Base-by-base conservation (phyloP, 2,797 vertebrate genomes). In the Euthynnus affinis region DNA sequence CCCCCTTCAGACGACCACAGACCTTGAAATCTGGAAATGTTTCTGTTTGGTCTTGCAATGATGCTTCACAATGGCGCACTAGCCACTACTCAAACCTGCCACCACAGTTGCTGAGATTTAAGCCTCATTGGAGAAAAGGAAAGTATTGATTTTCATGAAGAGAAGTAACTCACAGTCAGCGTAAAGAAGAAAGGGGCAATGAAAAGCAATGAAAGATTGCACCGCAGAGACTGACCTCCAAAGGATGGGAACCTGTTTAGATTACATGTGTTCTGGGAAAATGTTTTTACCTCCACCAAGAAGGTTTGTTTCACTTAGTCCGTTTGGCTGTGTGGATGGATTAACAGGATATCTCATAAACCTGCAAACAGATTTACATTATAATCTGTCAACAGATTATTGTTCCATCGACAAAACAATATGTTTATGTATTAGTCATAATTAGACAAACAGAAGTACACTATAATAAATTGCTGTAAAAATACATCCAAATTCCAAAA, bases 1-100 rank as follows among this genome's bases (percentile, higher is more conserved):
- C n/a, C 74, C 37, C 62, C 52, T 15, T 17, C 63, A 69, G 74
- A 82, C 64, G 15, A 70, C 80, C 82, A 74, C 37, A 82, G 61
- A 87, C 53, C 59, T 34, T 80, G 71, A 83, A 56, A 72, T 77
- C 29, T 79, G 62, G 74, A 74, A 66, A 27, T 4, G 2, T 32
- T 88, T 82, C 69, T 69, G 48, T 84, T 86, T 83, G 40, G 46
- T 88, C 59, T 84, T 64, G 40, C 65, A 59, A 12, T n/a, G 69
- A 75, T 71, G 55, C 82, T 76, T 82, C 27, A 48, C 71, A 71
- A 29, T 52, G 60, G 70, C 84, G 48, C 65, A 48, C 34, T 48
- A 65, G 53, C 25, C 40, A 32, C 52, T 56, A 37, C 40, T 65
- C 44, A 82, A 85, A 84, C 77, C 46, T 80, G 69, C 58, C 51